phyloP scores from a whole-genome alignment of 2,888 invertebrate genomes.

The Pristionchus entomophagus region DNA sequence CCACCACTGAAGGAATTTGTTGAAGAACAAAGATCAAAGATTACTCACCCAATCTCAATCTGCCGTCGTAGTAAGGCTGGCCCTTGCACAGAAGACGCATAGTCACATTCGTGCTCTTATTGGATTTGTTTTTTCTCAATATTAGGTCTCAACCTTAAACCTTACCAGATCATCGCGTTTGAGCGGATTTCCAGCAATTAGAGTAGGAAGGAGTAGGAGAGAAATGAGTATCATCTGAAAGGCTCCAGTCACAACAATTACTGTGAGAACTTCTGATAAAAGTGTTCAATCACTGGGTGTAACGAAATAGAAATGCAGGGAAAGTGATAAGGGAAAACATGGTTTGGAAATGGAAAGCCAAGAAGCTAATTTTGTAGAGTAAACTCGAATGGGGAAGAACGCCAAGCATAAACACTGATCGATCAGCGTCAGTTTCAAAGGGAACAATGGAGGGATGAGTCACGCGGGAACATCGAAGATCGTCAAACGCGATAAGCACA shows the following conservation, averaged over 20 bases:
- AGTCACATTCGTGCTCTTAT: constrained; percentile 21
- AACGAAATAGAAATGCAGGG: no score
- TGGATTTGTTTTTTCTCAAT: neutral
- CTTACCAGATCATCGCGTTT: neutral
- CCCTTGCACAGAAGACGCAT: neutral
- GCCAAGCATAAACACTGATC: constrained; percentile 21
- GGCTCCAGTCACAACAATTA: no score
- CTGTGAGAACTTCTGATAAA: no score
- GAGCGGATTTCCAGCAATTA: neutral
- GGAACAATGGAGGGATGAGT: neutral
- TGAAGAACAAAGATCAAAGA: neutral
- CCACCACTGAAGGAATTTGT: neutral
- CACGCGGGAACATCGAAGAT: constrained; percentile 17
- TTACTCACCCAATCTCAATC: constrained; percentile 6
- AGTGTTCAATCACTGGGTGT: no score
- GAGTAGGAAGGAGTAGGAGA: neutral
- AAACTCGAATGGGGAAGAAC: neutral
- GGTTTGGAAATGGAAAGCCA: neutral
- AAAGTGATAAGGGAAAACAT: neutral
- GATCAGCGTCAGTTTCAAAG: neutral
- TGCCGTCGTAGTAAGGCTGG: neutral
- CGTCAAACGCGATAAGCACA: neutral
- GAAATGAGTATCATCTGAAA: neutral
- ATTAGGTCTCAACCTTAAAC: no score
- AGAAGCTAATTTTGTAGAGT: neutral